phyloP scores from a whole-genome alignment of 1,140 invertebrate genomes.

The Drosophila melanica region DNA sequence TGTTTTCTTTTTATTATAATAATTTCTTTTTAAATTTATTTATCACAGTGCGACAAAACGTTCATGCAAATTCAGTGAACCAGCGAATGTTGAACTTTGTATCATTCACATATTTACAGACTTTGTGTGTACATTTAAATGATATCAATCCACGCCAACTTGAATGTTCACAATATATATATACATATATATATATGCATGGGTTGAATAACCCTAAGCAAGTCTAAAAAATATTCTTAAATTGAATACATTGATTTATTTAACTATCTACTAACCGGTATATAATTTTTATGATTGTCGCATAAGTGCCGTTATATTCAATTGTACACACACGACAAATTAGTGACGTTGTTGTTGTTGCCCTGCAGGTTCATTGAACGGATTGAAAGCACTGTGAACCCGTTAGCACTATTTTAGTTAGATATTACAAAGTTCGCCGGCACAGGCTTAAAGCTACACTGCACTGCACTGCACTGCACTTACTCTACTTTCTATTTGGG shows the following conservation, averaged over 20 bases:
- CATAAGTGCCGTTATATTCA: background rate
- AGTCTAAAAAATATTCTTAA: background rate
- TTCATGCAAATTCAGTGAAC: conserved; percentile 60
- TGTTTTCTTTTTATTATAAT: conserved; percentile 23
- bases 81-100: conserved; percentile 52
- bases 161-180: background rate
- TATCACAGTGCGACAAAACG: conserved; percentile 57
- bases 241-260: background rate
- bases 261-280: background rate
- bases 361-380: conserved; percentile 53
- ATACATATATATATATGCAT: background rate
- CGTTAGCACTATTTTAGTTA: conserved; percentile 7
- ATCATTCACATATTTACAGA: conserved; percentile 26
- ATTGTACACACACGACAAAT: background rate
- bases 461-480: conserved; percentile 64
- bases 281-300: background rate
- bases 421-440: conserved; percentile 23
- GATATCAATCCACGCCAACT: background rate
- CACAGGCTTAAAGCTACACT: conserved; percentile 18
- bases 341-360: background rate
- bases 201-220: background rate
- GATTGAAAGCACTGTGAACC: conserved; percentile 23
- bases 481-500: conserved; percentile 67
- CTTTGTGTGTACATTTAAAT: conserved; percentile 13
- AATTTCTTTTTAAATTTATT: conserved; percentile 2